phyloP scores from a whole-genome alignment of 2,113 vertebrate genomes.

The Rhinogobius similis region DNA sequence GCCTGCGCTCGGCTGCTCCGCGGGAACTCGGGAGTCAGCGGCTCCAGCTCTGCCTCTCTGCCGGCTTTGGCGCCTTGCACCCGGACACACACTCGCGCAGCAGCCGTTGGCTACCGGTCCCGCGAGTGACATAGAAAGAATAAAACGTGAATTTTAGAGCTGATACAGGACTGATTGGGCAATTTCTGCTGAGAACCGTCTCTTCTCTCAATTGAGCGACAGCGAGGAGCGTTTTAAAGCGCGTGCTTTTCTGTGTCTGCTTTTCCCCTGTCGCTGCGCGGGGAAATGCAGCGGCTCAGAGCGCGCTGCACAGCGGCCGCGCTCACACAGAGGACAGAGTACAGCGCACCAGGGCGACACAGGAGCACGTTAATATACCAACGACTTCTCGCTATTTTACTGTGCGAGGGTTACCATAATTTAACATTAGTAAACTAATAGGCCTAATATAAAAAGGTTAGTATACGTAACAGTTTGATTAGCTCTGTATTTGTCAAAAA shows the following conservation, averaged over 20 bases:
- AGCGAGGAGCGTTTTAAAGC: not conserved
- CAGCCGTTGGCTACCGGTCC: slow-evolving; percentile 34
- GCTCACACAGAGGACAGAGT: too few relatives aligned
- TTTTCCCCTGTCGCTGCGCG: slow-evolving; percentile 57
- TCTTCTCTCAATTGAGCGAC: not conserved
- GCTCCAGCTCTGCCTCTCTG: slow-evolving; percentile 21
- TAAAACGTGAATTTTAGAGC: slow-evolving; percentile 3
- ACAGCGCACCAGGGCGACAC: too few relatives aligned
- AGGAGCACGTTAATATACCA: not conserved
- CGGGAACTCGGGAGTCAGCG: slow-evolving; percentile 39
- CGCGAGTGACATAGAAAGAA: not conserved
- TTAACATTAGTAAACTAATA: too few relatives aligned
- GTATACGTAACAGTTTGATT: not conserved
- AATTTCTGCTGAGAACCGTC: not conserved
- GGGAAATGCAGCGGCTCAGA: slow-evolving; percentile 62
- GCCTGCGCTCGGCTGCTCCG: not conserved
- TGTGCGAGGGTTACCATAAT: too few relatives aligned
- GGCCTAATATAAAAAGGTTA: too few relatives aligned
- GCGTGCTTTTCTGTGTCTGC: slow-evolving; percentile 44
- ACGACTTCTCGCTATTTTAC: too few relatives aligned
- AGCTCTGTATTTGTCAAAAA: not conserved
- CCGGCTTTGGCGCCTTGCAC: slow-evolving; percentile 29
- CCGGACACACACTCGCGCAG: slow-evolving; percentile 19
- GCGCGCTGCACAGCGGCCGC: not conserved
- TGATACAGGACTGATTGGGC: not conserved